Base-by-base conservation (phyloP, 2,113 vertebrate species). In the Neogobius melanostomus region DNA sequence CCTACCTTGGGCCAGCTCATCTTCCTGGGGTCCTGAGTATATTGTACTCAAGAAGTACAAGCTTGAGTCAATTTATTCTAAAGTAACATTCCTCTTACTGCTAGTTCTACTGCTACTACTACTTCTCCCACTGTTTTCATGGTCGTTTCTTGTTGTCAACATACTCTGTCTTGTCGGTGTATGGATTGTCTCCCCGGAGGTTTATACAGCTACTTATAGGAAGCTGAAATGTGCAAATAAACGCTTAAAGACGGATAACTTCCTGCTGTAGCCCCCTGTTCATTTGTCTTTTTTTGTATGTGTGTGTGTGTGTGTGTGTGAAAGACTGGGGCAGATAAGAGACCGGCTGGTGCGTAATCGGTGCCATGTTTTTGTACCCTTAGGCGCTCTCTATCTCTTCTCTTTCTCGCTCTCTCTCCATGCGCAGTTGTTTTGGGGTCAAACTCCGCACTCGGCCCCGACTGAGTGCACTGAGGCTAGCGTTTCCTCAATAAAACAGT, bases 201-300 rank as follows among this genome's bases (percentile, higher is more conserved):
- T 73, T 53, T 80, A 48, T 72, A 67, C 70, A 54, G 66, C 45
- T 47, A 66, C 46, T 54, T 64, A 81, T 79, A 87, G 89, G 89
- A 91, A 89, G 83, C 82, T 77, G 79, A 81, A 68, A 62, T 70
- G 74, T 63, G 68, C 74, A 88, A 86, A 88, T 86, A 87, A 90
- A 87, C 80, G 78, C 66, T 8, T 3, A 2, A 68, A 77, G 70
- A 79, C 21, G 52, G 74, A 83, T 78, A 62, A 86, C 82, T 86
- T 89, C 87, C 88, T 85, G 82, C 63, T 15, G 64, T 16, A 51
- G 11, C 21, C 49, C 21, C 74, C 74, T 69, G 69, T 57, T 64
- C 7, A 36, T 36, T 36, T 36, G 28, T 36, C 28, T 36, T 3
- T 36, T 36, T 36, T 3, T 28, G 28, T 28, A 3, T 28, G 28